phyloP scores from a whole-genome alignment of 2,888 invertebrate genomes.

The Dascillus cervinus region DNA sequence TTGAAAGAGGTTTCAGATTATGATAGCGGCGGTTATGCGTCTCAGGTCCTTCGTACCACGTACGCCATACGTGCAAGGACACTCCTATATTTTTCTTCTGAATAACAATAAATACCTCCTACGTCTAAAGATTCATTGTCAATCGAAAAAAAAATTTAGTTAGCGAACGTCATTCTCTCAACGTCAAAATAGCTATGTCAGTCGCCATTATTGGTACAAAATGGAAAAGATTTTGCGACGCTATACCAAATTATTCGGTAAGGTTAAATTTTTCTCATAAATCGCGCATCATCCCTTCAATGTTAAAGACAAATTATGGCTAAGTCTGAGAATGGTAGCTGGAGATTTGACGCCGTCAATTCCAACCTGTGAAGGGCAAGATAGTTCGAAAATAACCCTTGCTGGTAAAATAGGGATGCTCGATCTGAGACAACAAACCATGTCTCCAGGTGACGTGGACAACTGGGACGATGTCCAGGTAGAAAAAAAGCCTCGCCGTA shows the following conservation, averaged over 20 bases:
- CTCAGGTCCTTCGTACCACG: constrained; percentile 20
- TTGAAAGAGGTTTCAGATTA: constrained; percentile 9
- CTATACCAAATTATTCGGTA: too few relatives aligned
- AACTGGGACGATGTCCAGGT: not conserved
- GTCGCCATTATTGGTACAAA: too few relatives aligned
- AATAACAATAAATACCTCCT: too few relatives aligned
- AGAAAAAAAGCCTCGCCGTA: not conserved
- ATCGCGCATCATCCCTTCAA: too few relatives aligned
- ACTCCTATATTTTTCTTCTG: constrained; percentile 9
- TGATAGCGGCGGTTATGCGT: constrained; percentile 17
- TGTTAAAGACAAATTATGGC: not conserved
- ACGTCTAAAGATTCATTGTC: too few relatives aligned
- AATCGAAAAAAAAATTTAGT: too few relatives aligned
- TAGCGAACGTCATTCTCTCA: too few relatives aligned
- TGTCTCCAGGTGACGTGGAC: not conserved
- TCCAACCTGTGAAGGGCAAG: too few relatives aligned
- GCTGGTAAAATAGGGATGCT: not conserved
- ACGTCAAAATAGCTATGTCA: too few relatives aligned
- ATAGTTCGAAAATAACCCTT: too few relatives aligned
- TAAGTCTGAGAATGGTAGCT: not conserved
- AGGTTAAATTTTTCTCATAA: too few relatives aligned
- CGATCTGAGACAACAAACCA: not conserved
- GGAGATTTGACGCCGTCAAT: not conserved
- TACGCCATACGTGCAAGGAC: constrained; percentile 21
- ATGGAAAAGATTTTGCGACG: too few relatives aligned